Evolutionary conservation across 2,797 vertebrate genomes (phyloP).

Genomic region (Pyrocephalus nanus): DNA sequence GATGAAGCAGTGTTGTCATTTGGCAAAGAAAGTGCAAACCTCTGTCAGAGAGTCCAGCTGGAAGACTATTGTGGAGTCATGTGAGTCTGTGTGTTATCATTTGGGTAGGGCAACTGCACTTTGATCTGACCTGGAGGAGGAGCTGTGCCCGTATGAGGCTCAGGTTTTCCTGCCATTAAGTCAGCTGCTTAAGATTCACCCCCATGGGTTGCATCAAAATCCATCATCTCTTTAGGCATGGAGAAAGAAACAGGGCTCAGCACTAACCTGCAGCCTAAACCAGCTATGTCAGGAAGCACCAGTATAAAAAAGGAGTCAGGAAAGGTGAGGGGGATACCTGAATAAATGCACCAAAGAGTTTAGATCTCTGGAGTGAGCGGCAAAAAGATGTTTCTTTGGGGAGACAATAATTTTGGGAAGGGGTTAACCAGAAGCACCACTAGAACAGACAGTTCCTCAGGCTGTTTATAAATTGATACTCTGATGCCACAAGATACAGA

Average conservation of each 20-base stretch:
- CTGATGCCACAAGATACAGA: neutral
- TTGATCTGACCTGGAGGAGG: neutral
- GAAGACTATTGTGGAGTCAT: accelerated
- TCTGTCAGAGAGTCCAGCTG: neutral
- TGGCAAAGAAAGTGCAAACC: neutral
- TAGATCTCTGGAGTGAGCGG: neutral
- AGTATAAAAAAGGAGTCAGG: neutral
- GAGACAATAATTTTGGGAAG: neutral
- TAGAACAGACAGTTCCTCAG: neutral
- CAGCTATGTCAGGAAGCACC: neutral
- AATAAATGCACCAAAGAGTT: neutral
- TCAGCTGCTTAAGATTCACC: neutral
- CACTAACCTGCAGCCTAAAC: neutral
- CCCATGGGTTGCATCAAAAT: neutral
- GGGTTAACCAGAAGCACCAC: neutral
- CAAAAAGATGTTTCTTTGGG: neutral
- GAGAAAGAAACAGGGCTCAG: neutral
- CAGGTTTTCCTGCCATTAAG: neutral
- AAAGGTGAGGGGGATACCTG: neutral
- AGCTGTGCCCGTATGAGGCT: neutral
- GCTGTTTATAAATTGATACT: neutral
- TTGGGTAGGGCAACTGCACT: neutral
- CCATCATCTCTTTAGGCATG: neutral
- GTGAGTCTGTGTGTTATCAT: neutral
- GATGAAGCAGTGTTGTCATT: neutral